These are phyloP conservation scores for Cetoscarus ocellatus DNA, from an alignment of 2,797 vertebrate species.

Conservation along the genomic window DNA sequence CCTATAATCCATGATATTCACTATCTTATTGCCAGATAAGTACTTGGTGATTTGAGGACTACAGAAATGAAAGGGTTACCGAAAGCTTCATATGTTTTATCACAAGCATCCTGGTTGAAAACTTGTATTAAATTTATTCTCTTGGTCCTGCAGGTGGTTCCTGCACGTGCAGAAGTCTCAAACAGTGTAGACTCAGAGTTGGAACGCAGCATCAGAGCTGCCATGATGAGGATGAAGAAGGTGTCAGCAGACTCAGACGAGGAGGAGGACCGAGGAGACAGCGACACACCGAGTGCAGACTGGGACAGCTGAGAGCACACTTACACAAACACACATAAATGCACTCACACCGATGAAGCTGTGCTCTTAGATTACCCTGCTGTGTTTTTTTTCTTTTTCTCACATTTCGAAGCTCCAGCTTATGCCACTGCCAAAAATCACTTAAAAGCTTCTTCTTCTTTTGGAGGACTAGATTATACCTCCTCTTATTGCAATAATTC, in stretches of 20 bases:
- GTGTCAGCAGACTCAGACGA: slow-evolving; percentile 92
- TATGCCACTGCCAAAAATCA: slow-evolving; percentile 29
- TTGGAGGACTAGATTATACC: slow-evolving; percentile 30
- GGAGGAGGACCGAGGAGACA: slow-evolving; percentile 79
- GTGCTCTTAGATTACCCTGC: slow-evolving; percentile 1
- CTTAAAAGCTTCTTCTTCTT: slow-evolving; percentile 24
- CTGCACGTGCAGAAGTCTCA: slow-evolving; percentile 15
- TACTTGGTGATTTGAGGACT: no score
- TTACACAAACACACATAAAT: not conserved
- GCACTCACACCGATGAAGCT: not conserved
- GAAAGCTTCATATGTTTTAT: not conserved
- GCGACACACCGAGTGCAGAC: slow-evolving; percentile 81
- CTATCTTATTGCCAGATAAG: no score
- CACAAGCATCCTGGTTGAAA: not conserved
- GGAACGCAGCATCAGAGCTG: slow-evolving; percentile 94
- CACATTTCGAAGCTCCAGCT: slow-evolving; percentile 24
- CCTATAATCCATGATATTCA: no score
- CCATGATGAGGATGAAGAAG: slow-evolving; percentile 95
- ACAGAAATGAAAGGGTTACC: no score
- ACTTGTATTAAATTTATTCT: not conserved
- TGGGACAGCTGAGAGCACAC: slow-evolving; percentile 88
- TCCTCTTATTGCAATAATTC: slow-evolving; percentile 16
- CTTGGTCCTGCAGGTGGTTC: slow-evolving; percentile 51
- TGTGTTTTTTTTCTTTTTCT: slow-evolving; percentile 18
- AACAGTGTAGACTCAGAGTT: slow-evolving; percentile 83